Percentiles rank a stretch among this genome's conserved stretches.
Conservation (phyloP, 2,797 vertebrate species). For the Dipus sagitta region DNA sequence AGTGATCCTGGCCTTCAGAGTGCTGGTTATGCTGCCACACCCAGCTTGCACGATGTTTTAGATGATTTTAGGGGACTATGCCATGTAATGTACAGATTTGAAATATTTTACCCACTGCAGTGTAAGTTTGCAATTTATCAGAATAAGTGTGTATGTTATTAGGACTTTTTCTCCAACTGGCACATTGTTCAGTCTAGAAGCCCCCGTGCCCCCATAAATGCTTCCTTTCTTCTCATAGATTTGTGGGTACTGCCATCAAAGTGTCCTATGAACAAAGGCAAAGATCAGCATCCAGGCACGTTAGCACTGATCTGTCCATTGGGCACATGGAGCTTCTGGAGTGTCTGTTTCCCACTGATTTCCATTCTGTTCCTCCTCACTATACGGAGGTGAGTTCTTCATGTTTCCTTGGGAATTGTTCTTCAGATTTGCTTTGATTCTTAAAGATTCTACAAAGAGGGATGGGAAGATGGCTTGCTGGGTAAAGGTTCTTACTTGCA, state of each 20-base stretch:
- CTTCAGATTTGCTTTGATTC: neutral
- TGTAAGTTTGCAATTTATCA: constrained; percentile 34
- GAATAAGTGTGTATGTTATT: neutral
- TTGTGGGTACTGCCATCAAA: constrained; percentile 94
- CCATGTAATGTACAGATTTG: constrained; percentile 26
- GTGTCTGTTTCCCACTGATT: constrained; percentile 96
- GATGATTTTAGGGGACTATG: constrained; percentile 47
- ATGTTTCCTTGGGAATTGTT: neutral
- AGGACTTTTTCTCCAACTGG: neutral
- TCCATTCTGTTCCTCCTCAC: constrained; percentile 89
- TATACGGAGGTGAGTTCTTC: constrained; percentile 94
- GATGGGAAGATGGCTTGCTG: too few relatives aligned
- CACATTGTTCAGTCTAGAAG: neutral
- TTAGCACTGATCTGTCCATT: constrained; percentile 94
- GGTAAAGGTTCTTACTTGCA: too few relatives aligned
- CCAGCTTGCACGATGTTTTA: neutral
- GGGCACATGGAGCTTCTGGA: constrained; percentile 95
- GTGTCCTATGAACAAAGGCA: constrained; percentile 96
- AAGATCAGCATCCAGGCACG: constrained; percentile 91
- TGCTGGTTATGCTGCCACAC: neutral
- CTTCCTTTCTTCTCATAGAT: constrained; percentile 87
- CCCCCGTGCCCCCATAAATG: neutral
- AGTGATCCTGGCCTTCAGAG: neutral
- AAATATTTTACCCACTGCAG: neutral
- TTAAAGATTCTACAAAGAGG: neutral